Percentiles rank a stretch among this genome's conserved stretches.
phyloP scores from a whole-genome alignment of 2,113 vertebrate species.

The Tyrannus savana region DNA sequence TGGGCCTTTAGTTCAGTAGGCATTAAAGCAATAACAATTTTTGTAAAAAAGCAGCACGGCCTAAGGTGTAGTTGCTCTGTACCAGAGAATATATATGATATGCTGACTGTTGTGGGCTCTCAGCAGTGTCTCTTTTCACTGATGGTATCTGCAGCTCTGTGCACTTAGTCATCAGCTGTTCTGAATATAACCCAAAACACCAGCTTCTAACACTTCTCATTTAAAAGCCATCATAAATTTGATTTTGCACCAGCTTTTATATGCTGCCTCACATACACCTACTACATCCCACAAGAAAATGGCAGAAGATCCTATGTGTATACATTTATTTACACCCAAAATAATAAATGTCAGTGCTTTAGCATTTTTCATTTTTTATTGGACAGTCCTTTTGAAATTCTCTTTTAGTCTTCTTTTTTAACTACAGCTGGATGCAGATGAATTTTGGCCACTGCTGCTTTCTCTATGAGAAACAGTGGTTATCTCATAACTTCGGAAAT shows the following conservation, averaged over 20 bases:
- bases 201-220: not conserved
- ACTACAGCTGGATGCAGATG: not conserved
- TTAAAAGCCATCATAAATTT: not conserved
- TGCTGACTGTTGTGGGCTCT: not conserved
- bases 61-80: not conserved
- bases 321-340: not conserved
- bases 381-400: not conserved
- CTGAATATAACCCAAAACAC: not conserved
- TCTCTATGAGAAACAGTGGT: not conserved
- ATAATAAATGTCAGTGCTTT: not conserved
- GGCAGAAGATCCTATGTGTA: not conserved
- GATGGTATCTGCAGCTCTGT: accelerated
- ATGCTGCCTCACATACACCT: not conserved
- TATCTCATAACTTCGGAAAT: not conserved
- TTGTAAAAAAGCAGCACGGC: accelerated
- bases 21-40: not conserved
- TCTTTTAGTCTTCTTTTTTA: not conserved
- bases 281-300: not conserved
- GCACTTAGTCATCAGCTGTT: not conserved
- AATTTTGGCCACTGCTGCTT: not conserved
- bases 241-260: not conserved
- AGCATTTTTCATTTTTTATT: not conserved
- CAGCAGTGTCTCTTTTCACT: not conserved
- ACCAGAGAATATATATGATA: not conserved
- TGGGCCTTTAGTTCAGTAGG: not conserved